Conservation (phyloP, 2,888 invertebrate species). For the Drosophila siamana region DNA sequence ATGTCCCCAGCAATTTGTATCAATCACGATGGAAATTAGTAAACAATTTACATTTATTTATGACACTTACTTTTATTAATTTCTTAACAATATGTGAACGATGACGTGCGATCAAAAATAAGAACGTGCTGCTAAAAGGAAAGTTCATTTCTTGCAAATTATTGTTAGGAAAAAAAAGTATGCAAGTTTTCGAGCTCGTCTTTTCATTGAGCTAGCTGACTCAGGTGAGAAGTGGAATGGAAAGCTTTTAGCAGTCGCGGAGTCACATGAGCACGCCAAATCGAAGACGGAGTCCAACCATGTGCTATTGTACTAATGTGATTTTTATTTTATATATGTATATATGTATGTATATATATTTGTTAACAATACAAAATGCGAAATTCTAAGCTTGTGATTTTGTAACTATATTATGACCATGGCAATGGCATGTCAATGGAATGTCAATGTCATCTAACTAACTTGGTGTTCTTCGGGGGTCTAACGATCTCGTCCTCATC, state of each 20-base stretch:
- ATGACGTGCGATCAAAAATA: background rate
- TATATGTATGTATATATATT: slow-evolving; percentile 41
- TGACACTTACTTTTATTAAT: background rate
- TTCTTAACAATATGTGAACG: background rate
- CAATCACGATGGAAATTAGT: background rate
- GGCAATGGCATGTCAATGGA: slow-evolving; percentile 45
- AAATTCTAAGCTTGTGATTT: slow-evolving; percentile 55
- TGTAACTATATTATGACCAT: slow-evolving; percentile 40
- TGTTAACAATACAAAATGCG: slow-evolving; percentile 53
- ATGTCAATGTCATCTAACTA: slow-evolving; percentile 1
- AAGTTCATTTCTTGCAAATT: background rate
- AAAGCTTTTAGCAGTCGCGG: slow-evolving; percentile 52
- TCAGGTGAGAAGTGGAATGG: slow-evolving; percentile 30
- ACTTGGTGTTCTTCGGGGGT: slow-evolving; percentile 17
- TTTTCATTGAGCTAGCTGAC: background rate
- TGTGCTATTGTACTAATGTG: slow-evolving; percentile 27
- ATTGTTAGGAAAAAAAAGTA: background rate
- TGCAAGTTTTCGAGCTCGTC: slow-evolving; percentile 3
- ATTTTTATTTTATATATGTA: slow-evolving; percentile 48
- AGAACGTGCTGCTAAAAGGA: background rate
- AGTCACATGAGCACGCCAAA: slow-evolving; percentile 57
- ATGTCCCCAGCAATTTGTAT: slow-evolving; percentile 4
- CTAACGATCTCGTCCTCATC: slow-evolving; percentile 51
- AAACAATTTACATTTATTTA: background rate
- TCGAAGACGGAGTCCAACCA: slow-evolving; percentile 19